phyloP scores from a whole-genome alignment of 2,888 invertebrate species.

The Eudasyphora cyanicolor region DNA sequence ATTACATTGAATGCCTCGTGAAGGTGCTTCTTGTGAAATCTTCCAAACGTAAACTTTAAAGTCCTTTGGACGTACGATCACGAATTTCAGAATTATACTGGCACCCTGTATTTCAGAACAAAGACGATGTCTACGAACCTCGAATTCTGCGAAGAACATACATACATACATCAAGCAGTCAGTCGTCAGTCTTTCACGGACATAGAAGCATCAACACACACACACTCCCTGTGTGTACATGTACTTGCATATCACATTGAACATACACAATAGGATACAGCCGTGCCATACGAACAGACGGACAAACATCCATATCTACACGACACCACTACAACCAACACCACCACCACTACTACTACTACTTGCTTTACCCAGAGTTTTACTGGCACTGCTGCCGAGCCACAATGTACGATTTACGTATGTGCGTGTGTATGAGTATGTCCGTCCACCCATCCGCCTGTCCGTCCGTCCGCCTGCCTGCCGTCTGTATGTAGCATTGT shows the following conservation, averaged over 20 bases:
- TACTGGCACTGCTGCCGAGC: slow-evolving; percentile 56
- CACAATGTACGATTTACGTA: slow-evolving; percentile 28
- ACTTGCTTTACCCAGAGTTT: slow-evolving; percentile 63
- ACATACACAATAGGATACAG: slow-evolving; percentile 15
- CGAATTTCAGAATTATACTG: not conserved
- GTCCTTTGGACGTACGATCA: too few relatives aligned
- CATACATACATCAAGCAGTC: too few relatives aligned
- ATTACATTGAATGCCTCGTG: too few relatives aligned
- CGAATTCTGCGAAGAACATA: slow-evolving; percentile 66
- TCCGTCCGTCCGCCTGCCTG: slow-evolving; percentile 24
- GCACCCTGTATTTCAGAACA: slow-evolving; percentile 60
- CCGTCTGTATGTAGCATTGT: slow-evolving; percentile 44
- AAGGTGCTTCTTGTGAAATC: too few relatives aligned
- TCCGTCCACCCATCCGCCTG: slow-evolving; percentile 3
- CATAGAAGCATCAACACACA: slow-evolving; percentile 23
- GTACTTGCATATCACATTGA: slow-evolving; percentile 21
- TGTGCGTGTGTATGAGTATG: slow-evolving; percentile 13
- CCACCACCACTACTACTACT: not conserved
- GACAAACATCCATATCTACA: slow-evolving; percentile 28
- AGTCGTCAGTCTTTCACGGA: slow-evolving; percentile 57
- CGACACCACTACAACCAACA: too few relatives aligned
- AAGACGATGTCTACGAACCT: slow-evolving; percentile 62
- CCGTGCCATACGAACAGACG: not conserved
- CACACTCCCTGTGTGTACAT: not conserved
- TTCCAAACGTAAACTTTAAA: too few relatives aligned